Evolutionary conservation across 2,797 vertebrate species (phyloP).

Genomic region (Nasua narica): DNA sequence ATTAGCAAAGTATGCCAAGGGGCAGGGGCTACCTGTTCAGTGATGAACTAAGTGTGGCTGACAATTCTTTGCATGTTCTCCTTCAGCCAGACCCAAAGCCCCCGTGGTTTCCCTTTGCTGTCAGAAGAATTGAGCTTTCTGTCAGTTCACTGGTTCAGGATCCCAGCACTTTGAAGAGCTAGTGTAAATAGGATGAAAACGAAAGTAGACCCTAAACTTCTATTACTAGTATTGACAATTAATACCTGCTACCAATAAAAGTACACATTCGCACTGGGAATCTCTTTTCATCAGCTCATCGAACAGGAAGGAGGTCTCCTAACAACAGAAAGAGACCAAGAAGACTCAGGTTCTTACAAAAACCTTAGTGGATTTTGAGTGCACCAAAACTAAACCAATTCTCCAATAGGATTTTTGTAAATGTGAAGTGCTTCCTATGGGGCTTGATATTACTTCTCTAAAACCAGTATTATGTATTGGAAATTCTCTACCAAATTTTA

Average conservation of each 20-base stretch:
- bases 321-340: background rate
- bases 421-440: background rate
- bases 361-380: background rate
- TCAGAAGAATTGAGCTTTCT: background rate
- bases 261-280: background rate
- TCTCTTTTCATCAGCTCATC: background rate
- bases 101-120: background rate
- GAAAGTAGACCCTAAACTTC: background rate
- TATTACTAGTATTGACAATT: background rate
- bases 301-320: background rate
- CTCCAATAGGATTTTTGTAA: background rate
- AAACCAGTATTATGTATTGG: background rate
- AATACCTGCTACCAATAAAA: background rate
- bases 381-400: background rate
- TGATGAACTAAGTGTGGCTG: background rate
- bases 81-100: background rate
- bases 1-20: background rate
- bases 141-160: background rate
- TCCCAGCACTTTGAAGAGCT: background rate
- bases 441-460: background rate
- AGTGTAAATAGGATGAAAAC: background rate
- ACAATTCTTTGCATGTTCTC: background rate
- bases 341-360: background rate
- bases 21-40: background rate
- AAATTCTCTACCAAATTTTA: background rate